These are phyloP conservation scores for Crambe crambe DNA, from an alignment of 37 sponge, comb jelly and placozoan genomes.

Conservation along the genomic window DNA sequence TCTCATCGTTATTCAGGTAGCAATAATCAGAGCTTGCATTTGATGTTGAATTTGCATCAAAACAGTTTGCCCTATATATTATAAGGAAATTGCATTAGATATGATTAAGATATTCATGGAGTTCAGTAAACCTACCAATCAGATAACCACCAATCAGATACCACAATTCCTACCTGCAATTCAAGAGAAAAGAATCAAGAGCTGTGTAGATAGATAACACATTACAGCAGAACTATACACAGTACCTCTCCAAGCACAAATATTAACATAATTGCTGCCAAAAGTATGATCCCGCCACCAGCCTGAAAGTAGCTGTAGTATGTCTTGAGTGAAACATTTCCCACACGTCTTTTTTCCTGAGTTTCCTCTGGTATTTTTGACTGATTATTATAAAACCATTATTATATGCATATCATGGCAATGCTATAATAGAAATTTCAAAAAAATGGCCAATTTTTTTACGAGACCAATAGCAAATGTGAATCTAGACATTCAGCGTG, in stretches of 20 bases:
- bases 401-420: no score
- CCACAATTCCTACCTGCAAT: constrained; percentile 38
- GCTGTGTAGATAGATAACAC: no score
- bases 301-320: constrained; percentile 60
- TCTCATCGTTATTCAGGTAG: constrained; percentile 14
- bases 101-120: no score
- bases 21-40: not conserved
- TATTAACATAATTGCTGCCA: constrained; percentile 8
- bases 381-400: no score
- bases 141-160: constrained; percentile 78
- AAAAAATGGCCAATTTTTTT: no score
- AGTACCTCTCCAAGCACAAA: constrained; percentile 59
- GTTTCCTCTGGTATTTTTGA: no score
- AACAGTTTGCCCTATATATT: constrained; percentile 49
- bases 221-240: not conserved
- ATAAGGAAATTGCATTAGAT: not conserved
- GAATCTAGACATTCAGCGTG: no score
- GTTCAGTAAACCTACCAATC: constrained; percentile 56
- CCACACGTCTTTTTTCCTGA: no score
- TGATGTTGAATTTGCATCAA: not conserved
- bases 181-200: not conserved
- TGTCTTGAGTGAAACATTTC: constrained; percentile 47
- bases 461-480: no score
- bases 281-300: constrained; percentile 38
- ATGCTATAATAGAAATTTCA: no score